These are phyloP conservation scores for Congeria kusceri DNA, from an alignment of 2,888 invertebrate species.

Conservation along the genomic window DNA sequence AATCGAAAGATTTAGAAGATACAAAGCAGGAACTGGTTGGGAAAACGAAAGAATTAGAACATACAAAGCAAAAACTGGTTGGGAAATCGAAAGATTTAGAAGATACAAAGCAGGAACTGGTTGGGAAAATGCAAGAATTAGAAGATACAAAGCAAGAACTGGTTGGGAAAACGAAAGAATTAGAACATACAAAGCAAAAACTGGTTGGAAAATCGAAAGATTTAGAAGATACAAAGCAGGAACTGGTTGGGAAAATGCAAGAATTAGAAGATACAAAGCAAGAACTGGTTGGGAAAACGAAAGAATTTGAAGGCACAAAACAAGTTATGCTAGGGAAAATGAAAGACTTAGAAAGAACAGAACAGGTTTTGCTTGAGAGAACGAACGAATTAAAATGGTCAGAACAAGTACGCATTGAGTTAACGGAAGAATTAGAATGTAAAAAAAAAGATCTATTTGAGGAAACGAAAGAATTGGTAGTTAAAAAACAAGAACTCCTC, in stretches of 20 bases:
- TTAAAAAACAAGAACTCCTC: background rate
- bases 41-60: no score
- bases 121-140: background rate
- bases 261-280: background rate
- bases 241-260: no score
- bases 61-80: no score
- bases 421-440: background rate
- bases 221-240: background rate
- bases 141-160: background rate
- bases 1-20: background rate
- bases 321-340: conserved; percentile 28
- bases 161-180: background rate
- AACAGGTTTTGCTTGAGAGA: background rate
- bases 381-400: background rate
- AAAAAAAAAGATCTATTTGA: no score
- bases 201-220: background rate
- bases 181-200: background rate
- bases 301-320: conserved; percentile 4
- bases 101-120: background rate
- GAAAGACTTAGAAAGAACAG: no score
- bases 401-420: background rate
- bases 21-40: conserved; percentile 41
- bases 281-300: background rate
- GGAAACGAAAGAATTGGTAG: background rate
- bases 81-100: background rate